Base-by-base conservation (phyloP, 1,140 invertebrate species). In the Eriocheir sinensis region DNA sequence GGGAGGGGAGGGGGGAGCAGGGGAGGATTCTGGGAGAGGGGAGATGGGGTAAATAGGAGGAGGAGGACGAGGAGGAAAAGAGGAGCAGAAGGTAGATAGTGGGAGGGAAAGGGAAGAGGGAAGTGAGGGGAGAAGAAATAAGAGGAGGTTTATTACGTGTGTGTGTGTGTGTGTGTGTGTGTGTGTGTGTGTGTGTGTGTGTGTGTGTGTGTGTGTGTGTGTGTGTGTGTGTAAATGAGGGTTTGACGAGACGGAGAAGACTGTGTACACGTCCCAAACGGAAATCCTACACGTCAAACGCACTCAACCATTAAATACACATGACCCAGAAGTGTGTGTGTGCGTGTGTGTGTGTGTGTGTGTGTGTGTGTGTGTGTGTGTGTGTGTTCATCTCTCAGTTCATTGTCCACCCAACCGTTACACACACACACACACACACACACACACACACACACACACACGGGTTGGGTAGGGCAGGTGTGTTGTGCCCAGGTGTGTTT, bases 341-440 rank as follows among this genome's bases (percentile, higher is more conserved):
- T n/a, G n/a, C n/a, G n/a, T n/a, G n/a, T n/a, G n/a, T n/a, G n/a
- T n/a, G n/a, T n/a, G n/a, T n/a, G n/a, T n/a, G n/a, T n/a, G n/a
- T n/a, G n/a, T n/a, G n/a, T n/a, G n/a, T n/a, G n/a, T n/a, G n/a
- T n/a, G n/a, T n/a, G n/a, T n/a, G n/a, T n/a, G n/a, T n/a, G n/a
- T n/a, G 60, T 72, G 60, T 53, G 21, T n/a, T n/a, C 60, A 72
- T 72, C 60, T n/a, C 60, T 72, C 60, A 72, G 60, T 72, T 72
- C 60, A 72, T 72, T 72, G 60, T 72, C 60, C 60, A 21, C 27
- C 8, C 60, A n/a, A 21, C 60, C 60, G 60, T 72, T 72, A 72
- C 1, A 72, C 60, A 72, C 60, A 72, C 60, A 72, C 60, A 72
- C 60, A 72, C 60, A 72, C 60, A 72, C 60, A 72, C 60, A 72